Conservation (phyloP, 1,140 invertebrate species). For the Zaprionus nigranus region DNA sequence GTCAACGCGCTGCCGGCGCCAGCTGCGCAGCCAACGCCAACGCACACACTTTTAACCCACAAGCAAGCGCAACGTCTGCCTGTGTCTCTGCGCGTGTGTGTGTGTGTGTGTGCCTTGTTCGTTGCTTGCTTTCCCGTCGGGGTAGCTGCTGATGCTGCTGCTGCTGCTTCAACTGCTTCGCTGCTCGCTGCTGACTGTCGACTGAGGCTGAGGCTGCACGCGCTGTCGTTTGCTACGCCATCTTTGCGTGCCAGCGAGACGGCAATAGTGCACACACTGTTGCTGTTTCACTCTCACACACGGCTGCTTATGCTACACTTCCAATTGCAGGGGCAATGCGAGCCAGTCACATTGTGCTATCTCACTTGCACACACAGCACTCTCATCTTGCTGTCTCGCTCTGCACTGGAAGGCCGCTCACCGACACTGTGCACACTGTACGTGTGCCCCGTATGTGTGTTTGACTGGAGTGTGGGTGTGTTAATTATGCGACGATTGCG, state of each 20-base stretch:
- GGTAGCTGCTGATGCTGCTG: neutral
- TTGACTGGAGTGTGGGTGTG: conserved; percentile 19
- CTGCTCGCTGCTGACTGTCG: conserved; percentile 43
- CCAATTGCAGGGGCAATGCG: conserved; percentile 61
- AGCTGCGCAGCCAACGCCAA: conserved; percentile 37
- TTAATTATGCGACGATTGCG: conserved; percentile 57
- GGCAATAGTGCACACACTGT: neutral
- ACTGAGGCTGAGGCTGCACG: conserved; percentile 35
- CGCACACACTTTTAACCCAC: conserved; percentile 8
- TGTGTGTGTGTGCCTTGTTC: conserved; percentile 7
- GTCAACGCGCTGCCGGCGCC: conserved; percentile 46
- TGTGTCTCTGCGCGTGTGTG: neutral
- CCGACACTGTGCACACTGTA: conserved; percentile 59
- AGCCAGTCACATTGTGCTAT: neutral
- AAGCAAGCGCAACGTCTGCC: neutral
- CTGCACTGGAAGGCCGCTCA: conserved; percentile 58
- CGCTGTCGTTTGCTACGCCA: conserved; percentile 54
- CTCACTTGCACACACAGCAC: neutral
- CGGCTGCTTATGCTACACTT: conserved; percentile 19
- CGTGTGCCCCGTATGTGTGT: conserved; percentile 37
- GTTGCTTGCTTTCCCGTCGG: conserved; percentile 13
- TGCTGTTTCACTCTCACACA: conserved; percentile 13
- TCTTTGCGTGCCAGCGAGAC: conserved; percentile 64
- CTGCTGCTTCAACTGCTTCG: conserved; percentile 41
- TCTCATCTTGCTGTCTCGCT: conserved; percentile 12